Evolutionary conservation across 2,888 invertebrate species (phyloP).

Genomic region (Neoitamus cyanurus): DNA sequence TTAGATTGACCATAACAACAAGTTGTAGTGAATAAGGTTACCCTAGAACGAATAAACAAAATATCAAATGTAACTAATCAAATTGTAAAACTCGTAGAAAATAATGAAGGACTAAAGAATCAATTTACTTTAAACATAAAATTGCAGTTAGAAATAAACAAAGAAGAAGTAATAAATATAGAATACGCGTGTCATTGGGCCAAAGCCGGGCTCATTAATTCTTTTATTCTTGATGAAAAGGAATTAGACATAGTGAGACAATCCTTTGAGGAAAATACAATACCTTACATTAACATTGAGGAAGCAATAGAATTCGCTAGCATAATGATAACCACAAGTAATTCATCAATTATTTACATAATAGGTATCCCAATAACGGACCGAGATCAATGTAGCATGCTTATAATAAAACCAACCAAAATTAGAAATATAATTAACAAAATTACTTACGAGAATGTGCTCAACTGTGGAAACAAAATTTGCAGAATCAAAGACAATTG

Average conservation of each 20-base stretch:
- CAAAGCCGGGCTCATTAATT: no score
- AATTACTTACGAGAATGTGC: conserved; percentile 41
- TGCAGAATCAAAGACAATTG: no score
- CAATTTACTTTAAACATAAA: no score
- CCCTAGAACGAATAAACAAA: background rate
- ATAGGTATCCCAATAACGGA: conserved; percentile 44
- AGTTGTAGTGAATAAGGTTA: no score
- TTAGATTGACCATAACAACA: no score
- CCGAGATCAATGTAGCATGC: conserved; percentile 46
- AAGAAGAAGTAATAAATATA: conserved; percentile 49
- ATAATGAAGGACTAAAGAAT: no score
- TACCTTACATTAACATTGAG: no score
- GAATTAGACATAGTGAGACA: conserved; percentile 49
- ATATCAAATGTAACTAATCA: background rate
- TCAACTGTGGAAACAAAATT: background rate
- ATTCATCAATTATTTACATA: no score
- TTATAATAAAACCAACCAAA: no score
- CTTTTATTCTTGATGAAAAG: no score
- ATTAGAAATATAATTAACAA: conserved; percentile 47
- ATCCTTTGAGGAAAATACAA: conserved; percentile 47
- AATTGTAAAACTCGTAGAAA: background rate
- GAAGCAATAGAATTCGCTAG: conserved; percentile 50
- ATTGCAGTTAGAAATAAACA: conserved; percentile 41
- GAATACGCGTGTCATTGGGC: no score
- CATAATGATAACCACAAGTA: conserved; percentile 49